These are phyloP conservation scores for Anguilla marmorata DNA, from an alignment of 2,797 vertebrate species.

Conservation along the genomic window DNA sequence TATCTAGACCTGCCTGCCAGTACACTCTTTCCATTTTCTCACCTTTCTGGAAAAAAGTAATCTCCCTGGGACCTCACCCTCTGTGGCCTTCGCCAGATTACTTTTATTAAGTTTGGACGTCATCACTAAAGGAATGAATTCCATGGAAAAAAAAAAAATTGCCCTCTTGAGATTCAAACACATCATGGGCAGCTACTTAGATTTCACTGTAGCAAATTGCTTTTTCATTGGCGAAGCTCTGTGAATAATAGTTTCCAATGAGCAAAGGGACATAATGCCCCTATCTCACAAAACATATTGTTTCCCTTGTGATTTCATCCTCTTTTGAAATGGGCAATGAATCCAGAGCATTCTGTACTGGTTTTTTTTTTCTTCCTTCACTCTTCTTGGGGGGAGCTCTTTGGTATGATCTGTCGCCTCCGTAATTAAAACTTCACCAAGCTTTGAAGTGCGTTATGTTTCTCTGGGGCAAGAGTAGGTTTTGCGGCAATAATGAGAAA, in stretches of 20 bases:
- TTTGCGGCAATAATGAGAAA: conserved; percentile 25
- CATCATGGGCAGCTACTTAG: conserved; percentile 47
- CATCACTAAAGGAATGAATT: conserved; percentile 43
- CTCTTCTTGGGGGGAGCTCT: neutral
- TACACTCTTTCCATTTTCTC: conserved; percentile 24
- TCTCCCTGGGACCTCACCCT: conserved; percentile 36
- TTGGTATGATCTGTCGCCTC: conserved; percentile 16
- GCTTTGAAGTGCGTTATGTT: conserved; percentile 38
- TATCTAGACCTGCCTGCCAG: neutral
- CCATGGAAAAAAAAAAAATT: neutral
- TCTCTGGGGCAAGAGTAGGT: neutral
- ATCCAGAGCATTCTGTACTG: conserved; percentile 37
- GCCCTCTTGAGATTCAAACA: conserved; percentile 43
- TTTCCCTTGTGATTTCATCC: conserved; percentile 42
- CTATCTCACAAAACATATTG: conserved; percentile 42
- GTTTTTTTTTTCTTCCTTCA: neutral
- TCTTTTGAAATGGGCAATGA: conserved; percentile 32
- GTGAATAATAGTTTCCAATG: conserved; percentile 48
- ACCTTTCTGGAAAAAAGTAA: conserved; percentile 21
- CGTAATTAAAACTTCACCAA: conserved; percentile 53
- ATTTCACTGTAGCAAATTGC: conserved; percentile 48
- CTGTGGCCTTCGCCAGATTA: conserved; percentile 30
- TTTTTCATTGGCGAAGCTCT: conserved; percentile 44
- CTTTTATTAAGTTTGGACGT: conserved; percentile 50
- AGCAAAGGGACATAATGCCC: conserved; percentile 46